Conservation (phyloP, 2,888 invertebrate species). For the Scotopteryx bipunctaria region DNA sequence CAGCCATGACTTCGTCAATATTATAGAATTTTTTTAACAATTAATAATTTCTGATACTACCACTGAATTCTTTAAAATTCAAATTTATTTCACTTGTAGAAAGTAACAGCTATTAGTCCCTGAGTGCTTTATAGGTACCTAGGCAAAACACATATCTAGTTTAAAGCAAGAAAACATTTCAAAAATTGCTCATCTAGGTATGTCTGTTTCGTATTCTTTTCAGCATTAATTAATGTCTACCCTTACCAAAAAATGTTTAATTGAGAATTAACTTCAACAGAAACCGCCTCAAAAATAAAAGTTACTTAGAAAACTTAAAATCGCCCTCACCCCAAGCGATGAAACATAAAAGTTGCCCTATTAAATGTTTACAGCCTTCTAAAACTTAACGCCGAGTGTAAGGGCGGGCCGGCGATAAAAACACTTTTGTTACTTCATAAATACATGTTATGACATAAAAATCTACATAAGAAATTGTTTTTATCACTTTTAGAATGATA, state of each 20-base stretch:
- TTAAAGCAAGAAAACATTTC: too few species aligned
- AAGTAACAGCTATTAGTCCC: too few species aligned
- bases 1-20: too few species aligned
- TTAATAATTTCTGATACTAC: too few species aligned
- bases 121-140: too few species aligned
- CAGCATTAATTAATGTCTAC: neutral
- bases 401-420: slow-evolving; percentile 47
- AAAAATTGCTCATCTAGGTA: too few species aligned
- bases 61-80: too few species aligned
- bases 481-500: slow-evolving; percentile 36
- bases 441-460: slow-evolving; percentile 41
- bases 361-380: slow-evolving; percentile 73
- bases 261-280: slow-evolving; percentile 4
- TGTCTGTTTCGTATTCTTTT: neutral
- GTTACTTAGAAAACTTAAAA: slow-evolving; percentile 40
- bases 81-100: too few species aligned
- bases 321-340: slow-evolving; percentile 43
- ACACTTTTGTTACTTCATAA: slow-evolving; percentile 48
- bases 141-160: too few species aligned
- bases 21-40: too few species aligned
- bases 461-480: slow-evolving; percentile 39
- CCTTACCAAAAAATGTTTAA: slow-evolving; percentile 1
- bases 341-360: slow-evolving; percentile 74
- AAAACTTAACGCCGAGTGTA: slow-evolving; percentile 51
- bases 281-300: slow-evolving; percentile 20